Conservation (phyloP, 2,888 invertebrate species). For the Lepeophtheirus nordmannii region DNA sequence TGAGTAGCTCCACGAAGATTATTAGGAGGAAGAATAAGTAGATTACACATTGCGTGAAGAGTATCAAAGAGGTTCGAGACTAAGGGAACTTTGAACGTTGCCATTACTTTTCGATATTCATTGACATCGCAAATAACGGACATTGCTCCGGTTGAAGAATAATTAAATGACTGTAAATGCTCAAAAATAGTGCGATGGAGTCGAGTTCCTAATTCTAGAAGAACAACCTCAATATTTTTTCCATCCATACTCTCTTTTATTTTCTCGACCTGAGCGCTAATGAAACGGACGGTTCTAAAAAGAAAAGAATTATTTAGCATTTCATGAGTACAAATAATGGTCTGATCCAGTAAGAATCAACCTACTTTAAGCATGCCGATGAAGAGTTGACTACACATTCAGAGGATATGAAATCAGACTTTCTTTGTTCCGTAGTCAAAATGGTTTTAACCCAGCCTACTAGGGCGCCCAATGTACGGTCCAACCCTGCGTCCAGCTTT, state of each 20-base stretch:
- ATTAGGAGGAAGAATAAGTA: constrained; percentile 83
- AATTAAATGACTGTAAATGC: constrained; percentile 82
- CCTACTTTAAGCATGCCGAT: background rate
- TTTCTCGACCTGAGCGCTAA: constrained; percentile 57
- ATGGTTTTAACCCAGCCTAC: constrained; percentile 79
- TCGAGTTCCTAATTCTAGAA: constrained; percentile 76
- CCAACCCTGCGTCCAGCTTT: constrained; percentile 62
- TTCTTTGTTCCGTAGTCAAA: constrained; percentile 81
- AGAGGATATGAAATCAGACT: constrained; percentile 56
- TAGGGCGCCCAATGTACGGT: constrained; percentile 65
- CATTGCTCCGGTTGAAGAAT: constrained; percentile 90
- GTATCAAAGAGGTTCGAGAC: constrained; percentile 84
- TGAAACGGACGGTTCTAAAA: constrained; percentile 27
- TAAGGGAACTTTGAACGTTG: constrained; percentile 55
- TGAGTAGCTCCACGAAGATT: constrained; percentile 88
- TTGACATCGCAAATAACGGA: constrained; percentile 95
- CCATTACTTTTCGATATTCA: constrained; percentile 81
- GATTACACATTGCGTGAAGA: constrained; percentile 84
- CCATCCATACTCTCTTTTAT: constrained; percentile 73
- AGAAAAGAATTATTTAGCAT: too few species aligned
- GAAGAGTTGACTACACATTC: background rate
- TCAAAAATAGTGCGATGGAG: constrained; percentile 85
- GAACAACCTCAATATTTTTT: constrained; percentile 68
- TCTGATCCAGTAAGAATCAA: background rate
- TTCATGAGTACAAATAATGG: constrained; percentile 14